Evolutionary conservation across 2,797 vertebrate genomes (phyloP).

Genomic region (Leptatherina wallacei): DNA sequence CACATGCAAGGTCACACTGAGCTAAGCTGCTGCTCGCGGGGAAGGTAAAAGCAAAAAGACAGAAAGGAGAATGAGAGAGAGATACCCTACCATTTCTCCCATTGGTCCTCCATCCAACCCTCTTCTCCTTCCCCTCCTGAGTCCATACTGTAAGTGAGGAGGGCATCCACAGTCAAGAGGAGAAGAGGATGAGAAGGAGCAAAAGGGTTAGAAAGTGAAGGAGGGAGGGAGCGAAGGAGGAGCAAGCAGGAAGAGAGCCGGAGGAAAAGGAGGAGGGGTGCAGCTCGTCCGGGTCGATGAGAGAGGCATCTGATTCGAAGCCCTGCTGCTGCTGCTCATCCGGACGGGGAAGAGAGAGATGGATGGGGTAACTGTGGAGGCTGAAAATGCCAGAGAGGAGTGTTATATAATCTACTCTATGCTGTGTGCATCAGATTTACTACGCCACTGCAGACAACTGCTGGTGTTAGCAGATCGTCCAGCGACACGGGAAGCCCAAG

Average conservation of each 20-base stretch:
- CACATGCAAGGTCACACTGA: conserved; percentile 70
- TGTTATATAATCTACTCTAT: conserved; percentile 69
- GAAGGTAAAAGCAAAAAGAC: conserved; percentile 12
- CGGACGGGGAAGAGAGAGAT: conserved; percentile 20
- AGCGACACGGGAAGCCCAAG: conserved; percentile 32
- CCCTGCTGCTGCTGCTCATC: conserved; percentile 41
- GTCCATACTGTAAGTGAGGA: conserved; percentile 91
- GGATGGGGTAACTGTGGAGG: conserved; percentile 31
- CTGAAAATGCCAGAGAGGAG: conserved; percentile 46
- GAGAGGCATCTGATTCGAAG: conserved; percentile 59
- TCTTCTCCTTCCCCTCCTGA: conserved; percentile 90
- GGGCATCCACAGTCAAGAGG: conserved; percentile 73
- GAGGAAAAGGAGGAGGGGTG: conserved; percentile 61
- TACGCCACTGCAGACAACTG: conserved; percentile 62
- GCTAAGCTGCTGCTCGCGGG: conserved; percentile 44
- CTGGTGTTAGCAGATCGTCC: conserved; percentile 67
- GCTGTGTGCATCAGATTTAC: conserved; percentile 69
- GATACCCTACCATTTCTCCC: conserved; percentile 95
- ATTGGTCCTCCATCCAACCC: conserved; percentile 98
- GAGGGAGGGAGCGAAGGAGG: conserved; percentile 54
- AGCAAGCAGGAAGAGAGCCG: conserved; percentile 41
- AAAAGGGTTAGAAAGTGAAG: conserved; percentile 60
- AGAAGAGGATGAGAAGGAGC: conserved; percentile 44
- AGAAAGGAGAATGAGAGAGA: conserved; percentile 30
- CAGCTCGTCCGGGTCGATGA: conserved; percentile 65